phyloP scores from a whole-genome alignment of 2,888 invertebrate genomes.

The Melinopterus prodromus region DNA sequence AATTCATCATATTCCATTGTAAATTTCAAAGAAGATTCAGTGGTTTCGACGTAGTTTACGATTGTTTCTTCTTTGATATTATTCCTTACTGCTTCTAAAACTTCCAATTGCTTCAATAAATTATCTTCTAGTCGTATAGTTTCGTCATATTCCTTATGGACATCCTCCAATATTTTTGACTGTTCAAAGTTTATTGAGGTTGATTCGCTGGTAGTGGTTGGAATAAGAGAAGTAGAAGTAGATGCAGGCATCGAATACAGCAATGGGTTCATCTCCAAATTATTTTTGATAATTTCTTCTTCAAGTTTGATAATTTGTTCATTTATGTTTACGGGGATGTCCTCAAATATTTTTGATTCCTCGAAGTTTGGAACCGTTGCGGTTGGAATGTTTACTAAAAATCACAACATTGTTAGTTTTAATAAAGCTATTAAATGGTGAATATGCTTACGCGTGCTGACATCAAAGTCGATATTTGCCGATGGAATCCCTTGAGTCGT shows the following conservation, averaged over 20 bases:
- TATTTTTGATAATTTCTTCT: background rate
- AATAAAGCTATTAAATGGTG: background rate
- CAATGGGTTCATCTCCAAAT: background rate
- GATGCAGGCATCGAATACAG: background rate
- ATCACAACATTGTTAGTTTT: background rate
- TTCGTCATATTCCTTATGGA: background rate
- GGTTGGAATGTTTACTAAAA: background rate
- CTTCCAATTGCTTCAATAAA: background rate
- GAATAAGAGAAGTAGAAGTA: background rate
- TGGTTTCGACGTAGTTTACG: background rate
- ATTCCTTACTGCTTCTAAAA: background rate
- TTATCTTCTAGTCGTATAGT: background rate
- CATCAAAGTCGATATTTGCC: background rate
- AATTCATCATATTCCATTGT: background rate
- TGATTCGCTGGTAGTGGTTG: background rate
- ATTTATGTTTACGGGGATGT: background rate
- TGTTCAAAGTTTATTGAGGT: background rate
- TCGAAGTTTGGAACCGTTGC: background rate
- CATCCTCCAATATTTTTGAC: background rate
- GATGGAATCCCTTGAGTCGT: background rate
- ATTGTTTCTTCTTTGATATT: background rate
- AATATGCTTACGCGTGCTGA: background rate
- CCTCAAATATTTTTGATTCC: background rate
- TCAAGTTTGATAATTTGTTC: background rate
- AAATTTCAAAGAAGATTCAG: background rate